Evolutionary conservation across 2,113 vertebrate genomes (phyloP).

Genomic region (Empidonax alnorum): DNA sequence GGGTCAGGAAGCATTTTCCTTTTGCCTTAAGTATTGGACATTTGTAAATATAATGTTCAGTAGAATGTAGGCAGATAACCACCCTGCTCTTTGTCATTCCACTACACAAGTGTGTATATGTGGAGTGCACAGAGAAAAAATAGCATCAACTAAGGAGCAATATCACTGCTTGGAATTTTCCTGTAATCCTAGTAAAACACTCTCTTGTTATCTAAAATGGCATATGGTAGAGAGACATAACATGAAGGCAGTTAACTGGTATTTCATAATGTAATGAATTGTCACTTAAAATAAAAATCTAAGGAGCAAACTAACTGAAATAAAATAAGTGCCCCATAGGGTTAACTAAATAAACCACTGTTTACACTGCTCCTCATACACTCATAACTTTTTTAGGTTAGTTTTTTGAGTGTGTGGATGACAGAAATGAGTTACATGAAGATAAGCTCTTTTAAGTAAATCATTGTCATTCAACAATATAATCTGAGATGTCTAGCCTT

Average conservation of each 20-base stretch:
- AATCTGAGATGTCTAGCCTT: background rate
- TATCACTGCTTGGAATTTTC: background rate
- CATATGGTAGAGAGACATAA: background rate
- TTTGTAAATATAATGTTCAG: background rate
- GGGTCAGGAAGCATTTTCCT: background rate
- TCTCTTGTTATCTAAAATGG: background rate
- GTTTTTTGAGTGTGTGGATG: background rate
- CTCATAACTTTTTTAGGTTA: background rate
- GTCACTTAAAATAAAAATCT: background rate
- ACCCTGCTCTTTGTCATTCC: background rate
- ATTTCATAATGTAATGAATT: background rate
- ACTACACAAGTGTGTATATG: background rate
- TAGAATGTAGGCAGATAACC: background rate
- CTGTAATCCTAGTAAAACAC: background rate
- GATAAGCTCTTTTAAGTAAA: background rate
- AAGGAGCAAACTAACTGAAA: background rate
- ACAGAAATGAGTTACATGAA: background rate
- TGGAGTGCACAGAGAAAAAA: background rate
- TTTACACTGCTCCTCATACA: background rate
- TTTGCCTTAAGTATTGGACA: background rate
- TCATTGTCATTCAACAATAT: background rate
- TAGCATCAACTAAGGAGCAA: background rate
- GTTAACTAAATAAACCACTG: background rate
- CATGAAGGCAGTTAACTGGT: background rate
- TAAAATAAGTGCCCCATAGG: background rate